Percentiles rank a stretch among this genome's conserved stretches.
Conservation (phyloP, 2,113 vertebrate genomes). For the Limnothrissa miodon region DNA sequence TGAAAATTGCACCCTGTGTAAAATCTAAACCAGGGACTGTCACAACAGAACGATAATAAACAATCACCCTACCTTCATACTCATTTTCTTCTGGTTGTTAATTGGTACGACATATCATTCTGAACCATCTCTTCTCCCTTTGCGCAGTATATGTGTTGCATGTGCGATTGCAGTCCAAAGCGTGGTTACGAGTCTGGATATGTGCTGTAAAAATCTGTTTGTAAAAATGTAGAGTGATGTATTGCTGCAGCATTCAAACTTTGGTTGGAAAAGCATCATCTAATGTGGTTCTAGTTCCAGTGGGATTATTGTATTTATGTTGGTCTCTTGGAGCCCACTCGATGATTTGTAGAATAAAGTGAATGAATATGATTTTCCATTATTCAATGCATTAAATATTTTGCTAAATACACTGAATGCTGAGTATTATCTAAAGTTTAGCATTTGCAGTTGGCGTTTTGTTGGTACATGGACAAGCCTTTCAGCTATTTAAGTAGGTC, state of each 20-base stretch:
- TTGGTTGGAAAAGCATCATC: constrained; percentile 68
- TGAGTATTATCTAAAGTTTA: neutral
- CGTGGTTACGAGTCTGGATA: constrained; percentile 78
- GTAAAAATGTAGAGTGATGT: constrained; percentile 83
- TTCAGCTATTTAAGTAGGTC: constrained; percentile 20
- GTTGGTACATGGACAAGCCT: constrained; percentile 38
- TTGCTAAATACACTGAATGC: neutral
- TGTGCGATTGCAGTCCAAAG: constrained; percentile 80
- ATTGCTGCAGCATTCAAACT: constrained; percentile 70
- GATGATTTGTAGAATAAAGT: constrained; percentile 74
- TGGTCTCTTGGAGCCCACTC: constrained; percentile 66
- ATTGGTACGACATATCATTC: constrained; percentile 74
- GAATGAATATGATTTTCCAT: constrained; percentile 41
- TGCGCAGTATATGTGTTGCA: constrained; percentile 81
- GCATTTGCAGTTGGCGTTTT: neutral
- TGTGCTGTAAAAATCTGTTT: constrained; percentile 82
- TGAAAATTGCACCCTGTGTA: constrained; percentile 72
- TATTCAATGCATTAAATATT: constrained; percentile 30
- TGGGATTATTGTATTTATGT: constrained; percentile 70
- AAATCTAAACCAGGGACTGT: constrained; percentile 43
- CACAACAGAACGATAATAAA: constrained; percentile 55
- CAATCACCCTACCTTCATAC: constrained; percentile 67
- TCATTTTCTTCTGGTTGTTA: constrained; percentile 66
- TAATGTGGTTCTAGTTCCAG: constrained; percentile 69
- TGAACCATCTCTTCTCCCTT: constrained; percentile 72